Evolutionary conservation across 2,797 vertebrate genomes (phyloP), one percentile per base, ranked within the genome.

Genomic region (Triplophysa bombifrons): DNA sequence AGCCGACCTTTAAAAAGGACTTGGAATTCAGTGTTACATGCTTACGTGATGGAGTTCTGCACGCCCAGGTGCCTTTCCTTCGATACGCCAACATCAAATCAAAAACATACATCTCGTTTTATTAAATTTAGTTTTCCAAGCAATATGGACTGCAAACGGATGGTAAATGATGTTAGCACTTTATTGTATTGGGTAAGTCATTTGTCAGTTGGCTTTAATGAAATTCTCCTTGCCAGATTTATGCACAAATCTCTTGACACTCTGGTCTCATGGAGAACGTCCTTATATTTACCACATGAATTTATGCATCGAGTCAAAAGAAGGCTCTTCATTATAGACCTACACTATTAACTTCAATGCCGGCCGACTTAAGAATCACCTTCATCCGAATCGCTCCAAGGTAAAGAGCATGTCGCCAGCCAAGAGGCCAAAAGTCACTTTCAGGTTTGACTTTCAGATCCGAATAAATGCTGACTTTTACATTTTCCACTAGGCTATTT

Each of bases 1-100:
- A 72, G 58, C 34, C 72, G 68, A 72, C 76, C 76, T 71, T 78
- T 72, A 53, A 55, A 71, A 55, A 55, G 55, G 19, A 63, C 20
- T 17, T 5, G 10, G 46, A 65, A 51, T 48, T 61, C 56, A 46
- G 38, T 9, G 38, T 48, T 60, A 50, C 19, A 50, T 60, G 17
- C 61, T 10, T 19, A 20, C 1, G 3, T 38, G 66, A 61, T 51
- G 55, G 55, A 50, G 55, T 27, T n/a, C 48, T 44, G 46, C 30
- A 64, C 12, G 27, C 48, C 58, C 66, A 51, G 5, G 25, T 70
- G 76, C 63, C 30, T 34, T 63, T 63, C n/a, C 14, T 65, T 12
- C 55, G 11, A 75, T 38, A 56, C 13, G 38, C 51, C 20, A 67
- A 25, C 50, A 44, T 66, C 48, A 55, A 65, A 74, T 44, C 34